Percentiles rank a stretch among this genome's conserved stretches.
Evolutionary conservation across 1,140 invertebrate genomes (phyloP).

Genomic region (Pseudomyrmex concolor): DNA sequence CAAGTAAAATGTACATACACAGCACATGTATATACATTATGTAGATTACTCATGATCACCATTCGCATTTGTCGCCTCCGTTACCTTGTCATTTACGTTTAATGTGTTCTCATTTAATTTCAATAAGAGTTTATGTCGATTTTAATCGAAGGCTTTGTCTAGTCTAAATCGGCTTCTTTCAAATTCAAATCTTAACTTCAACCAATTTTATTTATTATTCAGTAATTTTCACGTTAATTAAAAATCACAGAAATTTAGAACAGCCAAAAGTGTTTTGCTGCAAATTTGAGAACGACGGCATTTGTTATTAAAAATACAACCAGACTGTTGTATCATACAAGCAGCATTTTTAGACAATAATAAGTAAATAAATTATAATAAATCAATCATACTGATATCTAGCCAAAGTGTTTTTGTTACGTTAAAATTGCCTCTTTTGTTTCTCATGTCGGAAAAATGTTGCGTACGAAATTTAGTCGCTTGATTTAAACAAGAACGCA

Average conservation of each 20-base stretch:
- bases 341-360: too few species aligned
- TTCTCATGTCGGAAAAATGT: too few species aligned
- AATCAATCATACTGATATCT: not conserved
- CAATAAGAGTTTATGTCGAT: not conserved
- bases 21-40: slow-evolving; percentile 58
- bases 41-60: slow-evolving; percentile 74
- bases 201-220: too few species aligned
- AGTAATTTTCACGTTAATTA: too few species aligned
- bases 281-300: too few species aligned
- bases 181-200: too few species aligned
- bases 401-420: too few species aligned
- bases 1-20: not conserved
- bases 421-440: too few species aligned
- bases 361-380: slow-evolving; percentile 24
- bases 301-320: too few species aligned
- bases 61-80: slow-evolving; percentile 28
- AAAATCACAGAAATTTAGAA: too few species aligned
- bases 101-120: slow-evolving; percentile 15
- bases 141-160: not conserved
- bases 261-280: too few species aligned
- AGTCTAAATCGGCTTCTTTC: not conserved
- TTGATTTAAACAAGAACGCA: slow-evolving; percentile 37
- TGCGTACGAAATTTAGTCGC: not conserved
- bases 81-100: not conserved
- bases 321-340: too few species aligned